phyloP scores from a whole-genome alignment of 2,888 invertebrate genomes.

The Scaptomyza flava region DNA sequence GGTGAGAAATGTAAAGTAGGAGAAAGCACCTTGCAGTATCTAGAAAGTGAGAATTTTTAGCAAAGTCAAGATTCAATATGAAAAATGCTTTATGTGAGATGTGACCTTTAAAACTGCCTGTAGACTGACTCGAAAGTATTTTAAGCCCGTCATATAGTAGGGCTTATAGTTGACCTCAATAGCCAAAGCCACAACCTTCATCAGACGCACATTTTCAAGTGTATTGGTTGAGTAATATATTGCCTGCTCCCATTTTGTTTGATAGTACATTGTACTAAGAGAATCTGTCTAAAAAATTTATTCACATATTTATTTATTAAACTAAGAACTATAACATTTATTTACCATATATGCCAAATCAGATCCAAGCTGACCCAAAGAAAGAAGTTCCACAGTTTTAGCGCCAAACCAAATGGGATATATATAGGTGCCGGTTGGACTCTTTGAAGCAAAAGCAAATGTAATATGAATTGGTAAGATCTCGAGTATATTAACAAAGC shows the following conservation, averaged over 20 bases:
- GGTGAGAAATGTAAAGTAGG: slow-evolving; percentile 80
- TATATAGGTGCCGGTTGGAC: slow-evolving; percentile 59
- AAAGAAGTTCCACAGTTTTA: slow-evolving; percentile 68
- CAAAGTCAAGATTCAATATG: neutral
- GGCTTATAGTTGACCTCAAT: slow-evolving; percentile 70
- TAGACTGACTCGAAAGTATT: slow-evolving; percentile 74
- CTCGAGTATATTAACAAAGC: neutral
- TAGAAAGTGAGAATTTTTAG: slow-evolving; percentile 25
- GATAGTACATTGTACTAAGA: slow-evolving; percentile 75
- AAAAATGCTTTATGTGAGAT: too few relatives aligned
- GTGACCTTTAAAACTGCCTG: slow-evolving; percentile 65
- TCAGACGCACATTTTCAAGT: slow-evolving; percentile 63
- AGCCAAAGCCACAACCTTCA: slow-evolving; percentile 69
- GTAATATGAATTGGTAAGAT: neutral
- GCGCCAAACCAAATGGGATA: slow-evolving; percentile 71
- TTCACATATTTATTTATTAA: neutral
- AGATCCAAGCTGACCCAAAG: slow-evolving; percentile 70
- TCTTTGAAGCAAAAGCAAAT: slow-evolving; percentile 46
- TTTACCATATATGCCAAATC: slow-evolving; percentile 64
- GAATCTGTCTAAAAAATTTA: slow-evolving; percentile 60
- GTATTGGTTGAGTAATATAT: slow-evolving; percentile 63
- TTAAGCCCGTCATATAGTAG: slow-evolving; percentile 70
- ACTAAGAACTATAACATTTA: neutral
- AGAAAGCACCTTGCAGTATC: slow-evolving; percentile 77
- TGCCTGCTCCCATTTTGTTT: slow-evolving; percentile 70